Base-by-base conservation (phyloP, 2,113 vertebrate species). In the Xenopus borealis region DNA sequence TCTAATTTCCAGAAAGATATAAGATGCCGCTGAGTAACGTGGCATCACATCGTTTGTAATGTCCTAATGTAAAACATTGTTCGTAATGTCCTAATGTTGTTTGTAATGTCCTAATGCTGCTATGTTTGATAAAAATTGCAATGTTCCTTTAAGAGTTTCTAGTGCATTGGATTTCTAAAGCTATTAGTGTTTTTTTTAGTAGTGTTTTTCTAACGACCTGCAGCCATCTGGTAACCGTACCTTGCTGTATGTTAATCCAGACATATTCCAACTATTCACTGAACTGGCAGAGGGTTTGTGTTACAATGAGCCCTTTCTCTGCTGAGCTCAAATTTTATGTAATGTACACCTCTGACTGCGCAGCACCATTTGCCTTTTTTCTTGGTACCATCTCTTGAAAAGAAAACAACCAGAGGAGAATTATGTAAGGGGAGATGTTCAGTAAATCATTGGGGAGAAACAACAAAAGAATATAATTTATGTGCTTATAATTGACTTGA, bases 161-260 rank as follows among this genome's bases (percentile, higher is more conserved):
- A 53, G 73, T 63, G 66, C 52, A 63, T 10, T 44, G 73, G 73
- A 33, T 19, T 33, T 62, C 62, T 52, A 55, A 75, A 69, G 23
- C 58, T 66, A 44, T 68, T 75, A 75, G 57, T 58, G 33, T 40
- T 40, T n/a, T n/a, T n/a, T n/a, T n/a, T n/a, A n/a, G 12, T 63
- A 53, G 33, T 63, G 67, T 77, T 70, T 77, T 61, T 67, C 67
- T 77, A 77, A 77, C 64, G 74, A 77, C 74, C 74, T 64, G 67
- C n/a, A 62, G 74, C 74, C 74, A 77, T 77, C 74, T 77, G 74
- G 74, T 77, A 77, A 77, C 67, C 50, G 74, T 70, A 70, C 74
- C 74, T 73, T 70, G 66, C 66, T 77, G 59, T 64, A 77, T 70
- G 74, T 70, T 77, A 77, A 77, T 77, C 66, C 74, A 77, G 63